A percentile compares a stretch with the other conserved stretches of the same genome.
phyloP scores from a whole-genome alignment of 2,797 vertebrate genomes.

The Adelosebastes latens region DNA sequence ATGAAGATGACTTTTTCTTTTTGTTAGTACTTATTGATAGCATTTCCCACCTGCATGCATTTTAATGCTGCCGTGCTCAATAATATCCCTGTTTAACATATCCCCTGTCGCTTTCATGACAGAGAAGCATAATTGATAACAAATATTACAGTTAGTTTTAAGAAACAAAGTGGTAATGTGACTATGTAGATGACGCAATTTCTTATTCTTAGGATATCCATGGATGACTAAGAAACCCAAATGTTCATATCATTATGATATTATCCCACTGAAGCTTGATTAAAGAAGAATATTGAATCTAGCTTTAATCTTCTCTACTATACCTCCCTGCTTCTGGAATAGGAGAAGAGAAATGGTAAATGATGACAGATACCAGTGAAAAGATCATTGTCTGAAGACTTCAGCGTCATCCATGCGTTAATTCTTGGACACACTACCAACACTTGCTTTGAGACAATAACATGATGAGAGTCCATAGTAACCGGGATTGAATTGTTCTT shows the following conservation, averaged over 20 bases:
- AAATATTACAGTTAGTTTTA: background rate
- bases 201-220: background rate
- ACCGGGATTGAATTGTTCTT: conserved; percentile 45
- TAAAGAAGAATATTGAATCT: background rate
- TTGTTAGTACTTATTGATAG: background rate
- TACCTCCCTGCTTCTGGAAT: background rate
- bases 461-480: conserved; percentile 11
- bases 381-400: background rate
- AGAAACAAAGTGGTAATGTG: background rate
- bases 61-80: background rate
- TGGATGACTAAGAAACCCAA: background rate
- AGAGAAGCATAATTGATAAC: background rate
- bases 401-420: background rate
- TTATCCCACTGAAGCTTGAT: background rate
- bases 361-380: background rate
- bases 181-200: background rate
- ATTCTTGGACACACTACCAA: conserved; percentile 3
- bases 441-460: conserved; percentile 23
- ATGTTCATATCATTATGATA: background rate
- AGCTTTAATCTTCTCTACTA: background rate
- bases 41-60: background rate
- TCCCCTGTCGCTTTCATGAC: background rate
- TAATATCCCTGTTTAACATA: background rate
- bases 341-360: background rate
- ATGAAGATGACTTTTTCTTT: background rate